Base-by-base conservation (phyloP, 2,113 vertebrate genomes). In the Cryptotis parvus region DNA sequence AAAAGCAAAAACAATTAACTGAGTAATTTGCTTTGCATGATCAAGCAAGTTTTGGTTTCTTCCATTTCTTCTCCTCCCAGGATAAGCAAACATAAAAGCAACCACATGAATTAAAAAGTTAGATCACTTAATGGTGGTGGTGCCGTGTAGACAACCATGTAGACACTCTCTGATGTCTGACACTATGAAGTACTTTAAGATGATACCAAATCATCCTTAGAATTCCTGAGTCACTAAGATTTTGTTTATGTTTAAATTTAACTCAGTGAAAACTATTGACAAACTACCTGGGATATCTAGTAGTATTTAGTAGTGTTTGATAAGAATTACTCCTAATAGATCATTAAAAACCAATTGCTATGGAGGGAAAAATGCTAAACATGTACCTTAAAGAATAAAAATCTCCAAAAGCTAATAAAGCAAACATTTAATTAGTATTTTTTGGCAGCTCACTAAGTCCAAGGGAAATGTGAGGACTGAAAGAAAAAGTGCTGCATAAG, bases 371-470 rank as follows among this genome's bases (percentile, higher is more conserved):
- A 29, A 65, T 65, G 63, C 63, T 31, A 31, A 65, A 90, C 85
- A 37, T 74, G 82, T n/a, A 75, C 29, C n/a, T 84, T 79, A 58
- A 80, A 84, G 49, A 83, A 68, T 31, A 73, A 86, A 75, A 35
- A 70, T 66, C 24, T 15, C 45, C n/a, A 6, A 61, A 83, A 31
- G 4, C 9, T 61, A 78, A 61, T 70, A 43, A 37, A 63, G 29
- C 29, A 81, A 43, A 76, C 16, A 82, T 74, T 58, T 29, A 55
- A 58, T n/a, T 27, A 27, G 37, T 58, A 49, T n/a, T 79, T 94
- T n/a, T 61, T 49, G 55, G 12, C 41, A 12, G 4, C 11, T 91
- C 4, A 66, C 14, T 39, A 80, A 65, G 22, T 84, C 24, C n/a
- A 78, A 81, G 33, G 20, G 16, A 58, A 6, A 37, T 0, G 15